phyloP scores from a whole-genome alignment of 1,140 invertebrate species.

The Cecropterus lyciades region DNA sequence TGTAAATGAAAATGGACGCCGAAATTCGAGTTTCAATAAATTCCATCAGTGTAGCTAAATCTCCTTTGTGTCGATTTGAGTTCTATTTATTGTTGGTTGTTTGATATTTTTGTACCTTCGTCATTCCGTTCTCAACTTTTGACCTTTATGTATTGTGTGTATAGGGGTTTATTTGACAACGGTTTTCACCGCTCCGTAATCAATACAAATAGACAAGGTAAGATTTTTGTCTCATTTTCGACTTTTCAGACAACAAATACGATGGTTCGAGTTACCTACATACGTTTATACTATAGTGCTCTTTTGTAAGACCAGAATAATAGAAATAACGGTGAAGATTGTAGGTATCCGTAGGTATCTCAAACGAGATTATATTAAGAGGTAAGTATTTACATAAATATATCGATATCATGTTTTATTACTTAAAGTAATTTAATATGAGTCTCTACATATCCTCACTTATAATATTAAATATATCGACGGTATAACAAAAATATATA shows the following conservation, averaged over 20 bases:
- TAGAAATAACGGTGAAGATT: too few relatives aligned
- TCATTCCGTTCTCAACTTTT: conserved; percentile 46
- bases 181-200: conserved; percentile 4
- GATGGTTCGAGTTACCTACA: too few relatives aligned
- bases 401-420: too few relatives aligned
- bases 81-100: conserved; percentile 30
- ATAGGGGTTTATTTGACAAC: conserved; percentile 13
- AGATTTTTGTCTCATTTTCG: neutral
- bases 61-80: conserved; percentile 36
- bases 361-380: too few relatives aligned
- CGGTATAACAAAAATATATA: too few relatives aligned
- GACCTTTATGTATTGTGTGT: conserved; percentile 40
- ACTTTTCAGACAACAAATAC: neutral
- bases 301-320: too few relatives aligned
- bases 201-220: neutral
- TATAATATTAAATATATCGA: too few relatives aligned
- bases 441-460: too few relatives aligned
- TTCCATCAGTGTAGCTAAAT: conserved; percentile 31
- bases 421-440: too few relatives aligned
- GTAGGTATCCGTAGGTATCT: too few relatives aligned
- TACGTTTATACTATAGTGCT: too few relatives aligned
- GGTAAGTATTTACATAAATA: too few relatives aligned
- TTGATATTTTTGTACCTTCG: conserved; percentile 32
- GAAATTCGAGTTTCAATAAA: conserved; percentile 31
- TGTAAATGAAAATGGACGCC: conserved; percentile 31